phyloP scores from a whole-genome alignment of 2,888 invertebrate genomes.

The Hyposoter dolosus region DNA sequence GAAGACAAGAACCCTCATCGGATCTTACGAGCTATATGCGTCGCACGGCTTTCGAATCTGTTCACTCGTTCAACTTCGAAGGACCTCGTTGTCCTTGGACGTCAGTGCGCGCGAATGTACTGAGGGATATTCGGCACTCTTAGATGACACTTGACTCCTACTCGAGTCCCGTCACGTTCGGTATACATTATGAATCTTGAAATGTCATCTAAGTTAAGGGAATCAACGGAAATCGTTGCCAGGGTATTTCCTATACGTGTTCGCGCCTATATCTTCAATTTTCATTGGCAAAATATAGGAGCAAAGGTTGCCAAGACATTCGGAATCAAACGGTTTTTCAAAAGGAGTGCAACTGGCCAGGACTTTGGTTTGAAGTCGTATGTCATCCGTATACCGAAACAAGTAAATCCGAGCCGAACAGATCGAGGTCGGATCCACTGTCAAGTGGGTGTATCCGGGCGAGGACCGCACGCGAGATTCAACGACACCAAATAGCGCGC shows the following conservation, averaged over 20 bases:
- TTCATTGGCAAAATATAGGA: neutral
- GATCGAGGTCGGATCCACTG: neutral
- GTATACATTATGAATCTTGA: slow-evolving; percentile 42
- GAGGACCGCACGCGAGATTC: slow-evolving; percentile 13
- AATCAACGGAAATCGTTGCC: neutral
- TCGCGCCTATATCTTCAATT: neutral
- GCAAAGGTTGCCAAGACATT: too few species aligned
- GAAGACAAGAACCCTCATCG: slow-evolving; percentile 74
- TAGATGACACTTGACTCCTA: slow-evolving; percentile 38
- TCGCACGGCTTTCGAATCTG: slow-evolving; percentile 60
- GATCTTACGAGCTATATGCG: slow-evolving; percentile 56
- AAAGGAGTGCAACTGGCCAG: neutral
- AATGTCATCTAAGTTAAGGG: slow-evolving; percentile 14
- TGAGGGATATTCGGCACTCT: slow-evolving; percentile 58
- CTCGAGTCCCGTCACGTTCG: slow-evolving; percentile 24
- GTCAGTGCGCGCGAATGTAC: slow-evolving; percentile 41
- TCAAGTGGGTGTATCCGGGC: neutral
- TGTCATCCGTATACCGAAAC: too few species aligned
- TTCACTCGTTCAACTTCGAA: slow-evolving; percentile 67
- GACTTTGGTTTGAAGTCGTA: too few species aligned
- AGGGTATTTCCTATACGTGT: neutral
- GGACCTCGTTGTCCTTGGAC: slow-evolving; percentile 68
- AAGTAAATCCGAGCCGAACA: neutral
- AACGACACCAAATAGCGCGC: slow-evolving; percentile 10
- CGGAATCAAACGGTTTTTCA: neutral